A percentile compares a stretch with the other conserved stretches of the same genome.
Conservation (phyloP, 2,113 vertebrate genomes). For the Toxostoma redivivum region DNA sequence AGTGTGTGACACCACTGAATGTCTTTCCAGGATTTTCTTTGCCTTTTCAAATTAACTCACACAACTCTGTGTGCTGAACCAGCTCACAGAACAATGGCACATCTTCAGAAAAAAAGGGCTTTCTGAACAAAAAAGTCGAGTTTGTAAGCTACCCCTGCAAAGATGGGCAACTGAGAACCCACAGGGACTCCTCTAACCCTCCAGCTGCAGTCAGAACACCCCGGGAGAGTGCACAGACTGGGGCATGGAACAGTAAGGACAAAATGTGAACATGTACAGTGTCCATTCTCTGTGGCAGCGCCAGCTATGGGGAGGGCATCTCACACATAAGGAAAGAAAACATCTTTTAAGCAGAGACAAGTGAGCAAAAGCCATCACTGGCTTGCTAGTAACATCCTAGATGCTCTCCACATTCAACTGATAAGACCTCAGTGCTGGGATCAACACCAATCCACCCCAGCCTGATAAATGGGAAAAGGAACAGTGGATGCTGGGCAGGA, state of each 20-base stretch:
- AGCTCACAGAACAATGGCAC: neutral
- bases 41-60: neutral
- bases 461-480: neutral
- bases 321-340: neutral
- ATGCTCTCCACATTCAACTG: neutral
- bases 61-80: neutral
- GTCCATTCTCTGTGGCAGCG: neutral
- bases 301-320: neutral
- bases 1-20: fast-evolving
- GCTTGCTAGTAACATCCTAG: neutral
- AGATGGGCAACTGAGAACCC: neutral
- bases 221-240: neutral
- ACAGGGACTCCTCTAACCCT: neutral
- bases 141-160: neutral
- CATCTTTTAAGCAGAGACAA: neutral
- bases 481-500: neutral
- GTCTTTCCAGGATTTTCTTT: neutral
- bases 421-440: neutral
- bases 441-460: neutral
- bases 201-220: neutral
- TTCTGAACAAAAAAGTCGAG: neutral
- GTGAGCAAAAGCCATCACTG: neutral
- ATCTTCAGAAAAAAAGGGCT: neutral
- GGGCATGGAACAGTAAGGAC: neutral
- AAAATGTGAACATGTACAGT: neutral